Percentiles rank a stretch among this genome's conserved stretches.
These are phyloP conservation scores for Pelecanoides urinatrix DNA, from an alignment of 2,113 vertebrate genomes.

Conservation along the genomic window DNA sequence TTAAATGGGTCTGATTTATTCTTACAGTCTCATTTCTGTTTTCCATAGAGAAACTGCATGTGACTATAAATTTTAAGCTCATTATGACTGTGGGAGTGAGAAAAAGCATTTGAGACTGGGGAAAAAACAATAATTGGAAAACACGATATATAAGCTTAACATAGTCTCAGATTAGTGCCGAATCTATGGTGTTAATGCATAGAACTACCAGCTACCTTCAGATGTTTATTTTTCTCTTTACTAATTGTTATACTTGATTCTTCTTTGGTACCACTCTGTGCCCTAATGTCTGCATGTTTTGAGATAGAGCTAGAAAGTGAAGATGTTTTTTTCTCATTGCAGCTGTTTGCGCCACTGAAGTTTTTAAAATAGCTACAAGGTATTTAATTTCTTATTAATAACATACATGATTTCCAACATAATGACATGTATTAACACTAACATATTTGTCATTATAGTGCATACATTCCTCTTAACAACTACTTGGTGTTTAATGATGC, in stretches of 20 bases:
- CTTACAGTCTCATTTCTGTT: not conserved
- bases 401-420: not conserved
- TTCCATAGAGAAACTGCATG: not conserved
- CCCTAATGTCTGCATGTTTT: not conserved
- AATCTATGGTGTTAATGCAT: not conserved
- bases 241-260: not conserved
- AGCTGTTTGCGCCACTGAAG: slow-evolving; percentile 93
- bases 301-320: not conserved
- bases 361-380: slow-evolving; percentile 98
- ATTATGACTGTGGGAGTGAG: not conserved
- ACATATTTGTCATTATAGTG: slow-evolving; percentile 72
- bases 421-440: not conserved
- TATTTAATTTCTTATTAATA: slow-evolving; percentile 65
- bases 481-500: slow-evolving; percentile 95
- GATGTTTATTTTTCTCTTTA: not conserved
- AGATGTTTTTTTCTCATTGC: not conserved
- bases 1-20: not conserved
- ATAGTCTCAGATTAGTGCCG: not conserved
- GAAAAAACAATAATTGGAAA: not conserved
- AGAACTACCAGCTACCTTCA: not conserved
- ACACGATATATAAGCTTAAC: not conserved
- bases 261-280: not conserved
- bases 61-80: not conserved
- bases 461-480: slow-evolving; percentile 92
- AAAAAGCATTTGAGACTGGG: not conserved